phyloP scores from a whole-genome alignment of 2,797 vertebrate species.

The Epinephelus awoara region DNA sequence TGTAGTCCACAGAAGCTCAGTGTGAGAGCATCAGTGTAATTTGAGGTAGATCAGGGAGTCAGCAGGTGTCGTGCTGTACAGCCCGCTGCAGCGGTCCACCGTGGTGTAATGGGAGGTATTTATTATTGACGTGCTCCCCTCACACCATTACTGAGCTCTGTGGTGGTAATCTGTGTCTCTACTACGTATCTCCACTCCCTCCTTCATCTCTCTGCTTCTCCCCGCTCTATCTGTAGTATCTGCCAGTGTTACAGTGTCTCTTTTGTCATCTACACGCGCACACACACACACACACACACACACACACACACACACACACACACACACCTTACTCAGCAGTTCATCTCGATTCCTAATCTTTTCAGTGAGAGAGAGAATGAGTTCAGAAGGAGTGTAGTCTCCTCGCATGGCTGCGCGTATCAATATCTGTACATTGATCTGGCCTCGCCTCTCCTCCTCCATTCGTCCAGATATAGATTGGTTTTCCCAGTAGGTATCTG shows the following conservation, averaged over 20 bases:
- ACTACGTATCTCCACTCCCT: conserved; percentile 58
- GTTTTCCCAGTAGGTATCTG: conserved; percentile 84
- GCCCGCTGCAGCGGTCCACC: conserved; percentile 63
- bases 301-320: conserved; percentile 60
- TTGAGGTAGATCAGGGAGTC: conserved; percentile 78
- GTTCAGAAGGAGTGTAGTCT: conserved; percentile 76
- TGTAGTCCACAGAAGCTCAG: conserved; percentile 52
- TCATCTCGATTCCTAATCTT: conserved; percentile 80
- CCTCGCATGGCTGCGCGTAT: conserved; percentile 80
- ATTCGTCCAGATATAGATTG: conserved; percentile 85
- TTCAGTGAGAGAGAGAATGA: conserved; percentile 75
- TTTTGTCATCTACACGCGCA: conserved; percentile 72
- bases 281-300: conserved; percentile 54
- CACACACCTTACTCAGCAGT: conserved; percentile 82
- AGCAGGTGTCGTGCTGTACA: conserved; percentile 71
- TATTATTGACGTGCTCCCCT: conserved; percentile 82
- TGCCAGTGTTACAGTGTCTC: conserved; percentile 70
- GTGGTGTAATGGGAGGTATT: conserved; percentile 83
- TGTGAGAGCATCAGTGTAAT: conserved; percentile 74
- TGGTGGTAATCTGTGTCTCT: conserved; percentile 80
- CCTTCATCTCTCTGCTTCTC: conserved; percentile 32
- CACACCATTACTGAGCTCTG: conserved; percentile 75
- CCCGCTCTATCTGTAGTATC: conserved; percentile 64
- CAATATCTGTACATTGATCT: conserved; percentile 87
- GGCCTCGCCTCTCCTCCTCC: conserved; percentile 77